Evolutionary conservation across 1,140 invertebrate genomes (phyloP).

Genomic region (Bombus impatiens): DNA sequence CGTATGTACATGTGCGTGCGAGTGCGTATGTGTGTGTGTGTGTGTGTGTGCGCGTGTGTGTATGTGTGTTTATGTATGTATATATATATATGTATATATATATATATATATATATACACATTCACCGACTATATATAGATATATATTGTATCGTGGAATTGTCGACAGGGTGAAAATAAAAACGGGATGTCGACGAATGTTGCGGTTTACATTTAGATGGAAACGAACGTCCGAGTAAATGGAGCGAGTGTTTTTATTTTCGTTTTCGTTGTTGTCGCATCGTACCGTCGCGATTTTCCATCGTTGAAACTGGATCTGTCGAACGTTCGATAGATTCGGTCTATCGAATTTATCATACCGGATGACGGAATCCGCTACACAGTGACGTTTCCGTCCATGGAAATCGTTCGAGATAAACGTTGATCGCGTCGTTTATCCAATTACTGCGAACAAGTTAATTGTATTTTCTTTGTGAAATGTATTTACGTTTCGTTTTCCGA

Average conservation of each 20-base stretch:
- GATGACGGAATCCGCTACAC: neutral
- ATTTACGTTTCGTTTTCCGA: neutral
- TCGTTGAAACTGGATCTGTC: neutral
- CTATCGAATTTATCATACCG: constrained; percentile 2
- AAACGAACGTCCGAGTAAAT: neutral
- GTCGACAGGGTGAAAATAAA: neutral
- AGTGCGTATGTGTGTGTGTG: rapidly evolving
- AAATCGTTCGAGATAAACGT: neutral
- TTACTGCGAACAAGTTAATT: neutral
- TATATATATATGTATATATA: no score
- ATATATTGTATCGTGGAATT: neutral
- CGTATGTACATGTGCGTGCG: rapidly evolving
- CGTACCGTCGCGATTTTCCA: neutral
- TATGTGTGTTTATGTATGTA: no score
- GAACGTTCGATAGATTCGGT: neutral
- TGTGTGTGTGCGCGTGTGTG: rapidly evolving
- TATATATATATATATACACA: no score
- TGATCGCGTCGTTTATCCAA: neutral
- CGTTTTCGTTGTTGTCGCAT: neutral
- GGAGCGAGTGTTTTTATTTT: neutral
- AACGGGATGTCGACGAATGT: neutral
- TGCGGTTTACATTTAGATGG: neutral
- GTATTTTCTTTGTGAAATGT: neutral
- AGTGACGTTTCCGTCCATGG: constrained; percentile 1
- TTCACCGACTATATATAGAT: no score